Evolutionary conservation across 1,140 invertebrate genomes (phyloP).

Genomic region (Bombus huntii): DNA sequence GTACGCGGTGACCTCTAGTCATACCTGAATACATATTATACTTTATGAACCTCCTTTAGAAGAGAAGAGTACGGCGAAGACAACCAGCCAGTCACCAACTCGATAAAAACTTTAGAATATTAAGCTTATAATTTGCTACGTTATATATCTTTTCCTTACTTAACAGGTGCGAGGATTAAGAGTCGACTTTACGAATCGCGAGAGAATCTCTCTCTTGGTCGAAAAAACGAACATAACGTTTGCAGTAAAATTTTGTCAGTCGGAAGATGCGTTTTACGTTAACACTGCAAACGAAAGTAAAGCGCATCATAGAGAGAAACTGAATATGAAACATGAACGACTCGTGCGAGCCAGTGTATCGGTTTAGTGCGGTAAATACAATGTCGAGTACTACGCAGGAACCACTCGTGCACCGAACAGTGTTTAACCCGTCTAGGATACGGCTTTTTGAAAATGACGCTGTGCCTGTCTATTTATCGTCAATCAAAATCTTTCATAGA

Average conservation of each 20-base stretch:
- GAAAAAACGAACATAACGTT: not conserved
- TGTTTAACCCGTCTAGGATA: not conserved
- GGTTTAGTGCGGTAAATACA: not conserved
- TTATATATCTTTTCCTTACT: not conserved
- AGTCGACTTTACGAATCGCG: not conserved
- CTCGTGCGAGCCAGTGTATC: not conserved
- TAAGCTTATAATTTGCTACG: not conserved
- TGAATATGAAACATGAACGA: slow-evolving; percentile 37
- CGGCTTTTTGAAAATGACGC: not conserved
- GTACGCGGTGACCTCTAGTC: not conserved
- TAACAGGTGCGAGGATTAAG: not conserved
- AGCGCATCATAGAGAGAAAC: not conserved
- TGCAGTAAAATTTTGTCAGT: not conserved
- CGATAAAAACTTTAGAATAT: not conserved
- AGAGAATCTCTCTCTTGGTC: not conserved
- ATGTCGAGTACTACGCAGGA: not conserved
- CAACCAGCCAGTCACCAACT: not conserved
- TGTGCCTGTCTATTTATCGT: not conserved
- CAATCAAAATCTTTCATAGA: not conserved
- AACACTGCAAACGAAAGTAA: slow-evolving; percentile 13
- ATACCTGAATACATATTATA: not conserved
- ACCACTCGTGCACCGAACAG: not conserved
- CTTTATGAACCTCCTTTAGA: too few species aligned
- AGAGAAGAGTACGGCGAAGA: too few species aligned
- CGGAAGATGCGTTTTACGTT: not conserved